Percentiles rank a stretch among this genome's conserved stretches.
phyloP scores from a whole-genome alignment of 2,113 vertebrate genomes.

The Dasyornis broadbenti region DNA sequence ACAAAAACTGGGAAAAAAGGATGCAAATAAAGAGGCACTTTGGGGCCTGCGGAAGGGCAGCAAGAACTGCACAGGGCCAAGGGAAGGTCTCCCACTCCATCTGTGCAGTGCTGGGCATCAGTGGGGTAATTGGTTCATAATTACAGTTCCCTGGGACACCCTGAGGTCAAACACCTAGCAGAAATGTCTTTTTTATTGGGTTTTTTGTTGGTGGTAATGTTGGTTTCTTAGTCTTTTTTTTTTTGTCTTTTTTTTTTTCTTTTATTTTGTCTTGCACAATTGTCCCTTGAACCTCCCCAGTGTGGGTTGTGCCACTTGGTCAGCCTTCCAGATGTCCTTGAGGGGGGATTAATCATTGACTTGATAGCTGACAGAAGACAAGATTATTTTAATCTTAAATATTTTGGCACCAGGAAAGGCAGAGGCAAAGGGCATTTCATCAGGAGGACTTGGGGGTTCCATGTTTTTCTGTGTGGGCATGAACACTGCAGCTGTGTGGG shows the following conservation, averaged over 20 bases:
- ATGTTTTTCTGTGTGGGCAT: neutral
- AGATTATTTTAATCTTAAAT: neutral
- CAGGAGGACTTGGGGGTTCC: neutral
- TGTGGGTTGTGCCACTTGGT: fast-evolving
- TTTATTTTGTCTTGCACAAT: neutral
- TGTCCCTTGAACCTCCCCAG: neutral
- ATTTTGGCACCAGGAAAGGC: neutral
- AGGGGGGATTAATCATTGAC: constrained; percentile 21
- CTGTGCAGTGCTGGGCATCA: fast-evolving
- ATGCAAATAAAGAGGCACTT: neutral
- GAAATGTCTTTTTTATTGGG: neutral
- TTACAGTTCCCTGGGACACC: fast-evolving
- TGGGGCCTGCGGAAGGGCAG: neutral
- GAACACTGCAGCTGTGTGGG: fast-evolving
- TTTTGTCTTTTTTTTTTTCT: neutral
- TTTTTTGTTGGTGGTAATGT: neutral
- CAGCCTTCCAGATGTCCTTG: neutral
- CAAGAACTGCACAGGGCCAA: neutral
- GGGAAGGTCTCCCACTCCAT: neutral
- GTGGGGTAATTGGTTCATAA: neutral
- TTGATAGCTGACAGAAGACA: neutral
- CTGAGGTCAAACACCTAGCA: neutral
- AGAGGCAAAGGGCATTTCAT: neutral
- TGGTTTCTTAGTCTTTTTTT: neutral
- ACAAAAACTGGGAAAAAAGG: neutral